Base-by-base conservation (phyloP, 2,888 invertebrate species). In the Anorthoa munda region DNA sequence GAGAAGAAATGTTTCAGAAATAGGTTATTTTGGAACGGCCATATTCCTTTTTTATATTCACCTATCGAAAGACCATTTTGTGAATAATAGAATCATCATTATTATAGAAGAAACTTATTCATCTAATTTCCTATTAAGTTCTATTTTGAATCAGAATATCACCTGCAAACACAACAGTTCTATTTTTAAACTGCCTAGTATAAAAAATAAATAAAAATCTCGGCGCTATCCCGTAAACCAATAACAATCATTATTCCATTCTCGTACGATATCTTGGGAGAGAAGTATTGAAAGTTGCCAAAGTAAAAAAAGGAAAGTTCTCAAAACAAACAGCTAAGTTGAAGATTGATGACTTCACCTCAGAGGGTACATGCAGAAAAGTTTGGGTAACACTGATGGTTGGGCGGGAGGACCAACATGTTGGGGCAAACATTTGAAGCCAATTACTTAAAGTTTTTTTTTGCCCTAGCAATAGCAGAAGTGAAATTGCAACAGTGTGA, bases 321-420 rank as follows among this genome's bases (percentile, higher is more conserved):
- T 89, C 89, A 89, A 91, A 93, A 92, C 94, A 94, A 93, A 91
- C 91, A 90, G 82, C 67, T 67, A 87, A 85, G 79, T 80, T 67
- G 82, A 90, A 93, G 94, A 94, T 94, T 94, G 94, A 94, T 94
- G 92, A 88, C 90, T 92, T 91, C 88, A 91, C 92, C 92, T 90
- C 84, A 66, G 74, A 77, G 81, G 77, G 86, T 84, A 90, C 88
- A 88, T 88, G 90, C 90, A 88, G 83, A 81, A 81, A 87, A 89
- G 83, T 81, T 66, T 67, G 39, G 64, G 18, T 15, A 73, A 53
- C 73, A 90, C 86, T 88, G 69, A 91, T 79, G n/a, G 81, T 1
- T 15, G 13, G 50, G 1, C 4, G 9, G 39, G 7, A 45, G 1
- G 15, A 60, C 75, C 66, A 76, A 75, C 83, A 56, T 73, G 66